Base-by-base conservation (phyloP, 2,797 vertebrate species). In the Centroberyx gerrardi region DNA sequence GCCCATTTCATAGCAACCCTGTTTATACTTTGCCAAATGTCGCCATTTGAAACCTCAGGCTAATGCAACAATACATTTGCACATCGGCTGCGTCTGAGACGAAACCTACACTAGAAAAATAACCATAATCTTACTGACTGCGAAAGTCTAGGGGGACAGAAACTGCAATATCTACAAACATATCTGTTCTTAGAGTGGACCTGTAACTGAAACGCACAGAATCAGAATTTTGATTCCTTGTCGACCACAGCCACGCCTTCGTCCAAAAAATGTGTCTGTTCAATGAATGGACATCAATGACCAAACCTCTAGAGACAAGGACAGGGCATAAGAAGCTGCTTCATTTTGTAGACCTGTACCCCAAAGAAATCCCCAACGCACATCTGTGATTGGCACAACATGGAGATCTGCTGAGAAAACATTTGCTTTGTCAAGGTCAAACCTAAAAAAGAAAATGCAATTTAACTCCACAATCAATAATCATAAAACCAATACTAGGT, bases 321-420 rank as follows among this genome's bases (percentile, higher is more conserved):
- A 94, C 93, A 91, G 90, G 89, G 92, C 93, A 83, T 90, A 95
- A 95, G 95, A 95, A 95, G 94, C 87, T 92, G 94, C 94, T 94
- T 94, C 88, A 85, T 95, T 96, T 95, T 96, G 95, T 96, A 96
- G 95, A 96, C 95, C 95, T 96, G 95, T 95, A 95, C 95, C 94
- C 95, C 93, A 93, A 89, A 93, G 74, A 95, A 83, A 92, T 91
- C 93, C 88, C 90, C 90, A 93, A 92, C 87, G 91, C 91, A 94
- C 82, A 82, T 94, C 92, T 91, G 89, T 89, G 86, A 90, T 91
- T 85, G 93, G 93, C 89, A 94, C 93, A 94, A 95, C 91, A 91
- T 92, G 95, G 91, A 91, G 94, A 93, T 94, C 93, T 92, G 94
- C 93, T 91, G 95, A 93, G 92, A 95, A 93, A 94, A 95, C 88